These are phyloP conservation scores for Sander lucioperca DNA, from an alignment of 2,113 vertebrate species.

Conservation along the genomic window DNA sequence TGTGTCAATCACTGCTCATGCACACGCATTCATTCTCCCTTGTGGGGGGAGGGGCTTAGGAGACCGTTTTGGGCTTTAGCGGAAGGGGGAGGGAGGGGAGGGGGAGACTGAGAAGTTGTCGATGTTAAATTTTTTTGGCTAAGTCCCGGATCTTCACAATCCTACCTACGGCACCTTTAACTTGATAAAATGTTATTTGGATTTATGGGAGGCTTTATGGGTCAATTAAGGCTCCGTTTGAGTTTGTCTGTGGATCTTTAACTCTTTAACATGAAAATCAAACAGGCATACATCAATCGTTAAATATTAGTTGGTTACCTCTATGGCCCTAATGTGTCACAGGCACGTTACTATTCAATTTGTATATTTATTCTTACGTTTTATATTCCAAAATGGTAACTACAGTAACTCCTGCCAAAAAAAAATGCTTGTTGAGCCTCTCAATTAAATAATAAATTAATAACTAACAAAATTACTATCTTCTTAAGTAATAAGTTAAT, in stretches of 20 bases:
- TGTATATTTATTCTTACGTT: not conserved
- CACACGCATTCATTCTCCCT: too few species aligned
- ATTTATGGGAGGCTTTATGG: not conserved
- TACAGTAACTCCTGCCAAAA: not conserved
- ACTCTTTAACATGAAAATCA: not conserved
- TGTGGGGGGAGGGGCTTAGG: too few species aligned
- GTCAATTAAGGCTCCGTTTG: not conserved
- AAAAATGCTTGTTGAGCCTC: not conserved
- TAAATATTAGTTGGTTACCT: not conserved
- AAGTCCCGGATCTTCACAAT: too few species aligned
- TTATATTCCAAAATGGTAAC: not conserved
- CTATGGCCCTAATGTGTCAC: not conserved
- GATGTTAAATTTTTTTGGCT: too few species aligned
- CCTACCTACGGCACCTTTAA: too few species aligned
- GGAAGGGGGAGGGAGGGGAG: too few species aligned
- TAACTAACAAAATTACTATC: not conserved
- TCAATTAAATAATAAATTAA: not conserved
- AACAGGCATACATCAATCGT: not conserved
- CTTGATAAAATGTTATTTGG: not conserved
- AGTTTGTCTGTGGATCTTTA: slow-evolving; percentile 10
- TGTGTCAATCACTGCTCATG: too few species aligned
- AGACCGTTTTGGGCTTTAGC: too few species aligned
- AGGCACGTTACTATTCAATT: not conserved
- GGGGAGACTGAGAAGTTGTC: too few species aligned
- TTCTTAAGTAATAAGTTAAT: not conserved